Evolutionary conservation across 1,140 invertebrate species (phyloP), one percentile per base, ranked within the genome.

Genomic region (Drosophila ercepeae): DNA sequence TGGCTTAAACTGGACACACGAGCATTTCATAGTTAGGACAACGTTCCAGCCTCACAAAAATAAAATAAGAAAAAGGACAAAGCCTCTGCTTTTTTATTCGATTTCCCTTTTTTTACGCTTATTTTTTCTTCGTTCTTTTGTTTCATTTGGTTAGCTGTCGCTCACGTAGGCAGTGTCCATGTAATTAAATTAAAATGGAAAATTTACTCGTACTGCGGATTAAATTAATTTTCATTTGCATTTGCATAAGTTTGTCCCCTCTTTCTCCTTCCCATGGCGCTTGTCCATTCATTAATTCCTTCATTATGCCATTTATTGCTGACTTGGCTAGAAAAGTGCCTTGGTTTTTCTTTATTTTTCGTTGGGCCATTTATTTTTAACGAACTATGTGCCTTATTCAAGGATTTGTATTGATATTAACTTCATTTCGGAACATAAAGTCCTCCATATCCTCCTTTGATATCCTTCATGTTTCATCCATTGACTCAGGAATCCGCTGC

Each of bases 141-240:
- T 52, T 57, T 44, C 64, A 46, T 67, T 86, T 71, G 70, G 74
- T 75, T 75, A 78, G 83, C 86, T 89, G 86, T 89, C 86, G 86
- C 86, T 89, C 86, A 89, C 86, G 86, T 89, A 89, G 86, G 72
- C 88, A 90, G 72, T 69, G 81, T 90, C 78, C 88, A 88, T 88
- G 82, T 90, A 90, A 90, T 90, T 90, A 90, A 90, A 90, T 90
- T 89, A 89, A 90, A 89, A 89, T 88, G 83, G 88, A 84, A 90
- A 90, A 90, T 90, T 77, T 90, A 79, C 78, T 90, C 81, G 73
- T 81, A 88, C 73, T 82, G 76, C 42, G 88, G 88, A 90, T 90
- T 90, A 90, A 90, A 90, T 90, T 90, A 90, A 90, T 90, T 90
- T 90, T 90, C 78, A 90, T 90, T 90, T 90, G 84, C 78, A 82